These are phyloP conservation scores for Cotesia vestalis DNA, from an alignment of 1,140 invertebrate genomes.

Conservation along the genomic window DNA sequence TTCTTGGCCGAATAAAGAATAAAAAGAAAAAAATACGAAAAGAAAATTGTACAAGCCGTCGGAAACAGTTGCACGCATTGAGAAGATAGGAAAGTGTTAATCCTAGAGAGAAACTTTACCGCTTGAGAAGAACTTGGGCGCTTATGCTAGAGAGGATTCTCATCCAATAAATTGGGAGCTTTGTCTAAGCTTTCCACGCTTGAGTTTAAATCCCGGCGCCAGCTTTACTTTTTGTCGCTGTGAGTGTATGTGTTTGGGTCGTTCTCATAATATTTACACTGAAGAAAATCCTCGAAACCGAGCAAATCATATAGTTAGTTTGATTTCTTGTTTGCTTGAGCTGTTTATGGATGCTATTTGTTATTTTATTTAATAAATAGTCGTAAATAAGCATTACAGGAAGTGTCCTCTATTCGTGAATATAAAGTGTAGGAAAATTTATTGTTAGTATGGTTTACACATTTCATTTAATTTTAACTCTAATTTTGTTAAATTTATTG, in stretches of 20 bases:
- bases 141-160: conserved; percentile 65
- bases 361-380: background rate
- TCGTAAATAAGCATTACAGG: no score
- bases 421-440: no score
- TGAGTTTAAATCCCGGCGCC: conserved; percentile 65
- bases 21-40: conserved; percentile 21
- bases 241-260: conserved; percentile 21
- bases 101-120: conserved; percentile 63
- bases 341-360: background rate
- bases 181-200: conserved; percentile 68
- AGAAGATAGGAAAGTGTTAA: conserved; percentile 68
- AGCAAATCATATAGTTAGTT: conserved; percentile 15
- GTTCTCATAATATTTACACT: conserved; percentile 18
- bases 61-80: conserved; percentile 54
- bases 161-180: conserved; percentile 67
- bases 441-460: no score
- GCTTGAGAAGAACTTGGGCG: conserved; percentile 61
- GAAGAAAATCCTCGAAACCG: conserved; percentile 8
- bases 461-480: no score
- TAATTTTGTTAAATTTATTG: no score
- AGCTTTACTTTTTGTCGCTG: conserved; percentile 41
- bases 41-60: conserved; percentile 39
- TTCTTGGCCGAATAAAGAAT: conserved; percentile 17
- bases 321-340: background rate
- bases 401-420: no score